Evolutionary conservation across 1,140 invertebrate genomes (phyloP).

Genomic region (Zaprionus inermis): DNA sequence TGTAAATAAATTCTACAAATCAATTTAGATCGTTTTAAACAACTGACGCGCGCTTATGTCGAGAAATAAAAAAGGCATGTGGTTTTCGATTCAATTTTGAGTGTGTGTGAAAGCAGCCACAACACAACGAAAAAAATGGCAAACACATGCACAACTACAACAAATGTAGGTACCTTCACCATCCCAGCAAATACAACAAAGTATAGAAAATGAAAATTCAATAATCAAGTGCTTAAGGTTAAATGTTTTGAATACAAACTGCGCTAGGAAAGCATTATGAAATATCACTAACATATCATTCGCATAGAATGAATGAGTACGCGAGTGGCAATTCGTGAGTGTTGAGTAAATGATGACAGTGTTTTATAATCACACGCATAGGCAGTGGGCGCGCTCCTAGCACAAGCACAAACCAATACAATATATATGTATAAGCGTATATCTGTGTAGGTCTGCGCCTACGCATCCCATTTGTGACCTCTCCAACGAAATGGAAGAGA

Average conservation of each 20-base stretch:
- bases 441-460: conserved; percentile 35
- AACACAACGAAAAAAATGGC: conserved; percentile 69
- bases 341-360: conserved; percentile 54
- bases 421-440: conserved; percentile 31
- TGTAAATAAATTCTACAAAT: conserved; percentile 13
- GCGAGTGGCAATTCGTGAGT: conserved; percentile 26
- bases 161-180: conserved; percentile 68
- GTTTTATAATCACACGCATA: conserved; percentile 68
- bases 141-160: conserved; percentile 73
- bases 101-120: conserved; percentile 66
- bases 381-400: conserved; percentile 34
- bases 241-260: conserved; percentile 44
- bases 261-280: conserved; percentile 57
- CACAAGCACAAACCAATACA: conserved; percentile 22
- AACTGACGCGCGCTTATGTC: conserved; percentile 46
- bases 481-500: conserved; percentile 55
- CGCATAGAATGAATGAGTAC: conserved; percentile 35
- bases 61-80: conserved; percentile 53
- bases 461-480: conserved; percentile 66
- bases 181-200: conserved; percentile 42
- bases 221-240: conserved; percentile 66
- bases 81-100: conserved; percentile 38
- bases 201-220: conserved; percentile 70
- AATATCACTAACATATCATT: conserved; percentile 51
- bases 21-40: conserved; percentile 29